Evolutionary conservation across 2,797 vertebrate species (phyloP).

Genomic region (Silurus lanzhouensis): DNA sequence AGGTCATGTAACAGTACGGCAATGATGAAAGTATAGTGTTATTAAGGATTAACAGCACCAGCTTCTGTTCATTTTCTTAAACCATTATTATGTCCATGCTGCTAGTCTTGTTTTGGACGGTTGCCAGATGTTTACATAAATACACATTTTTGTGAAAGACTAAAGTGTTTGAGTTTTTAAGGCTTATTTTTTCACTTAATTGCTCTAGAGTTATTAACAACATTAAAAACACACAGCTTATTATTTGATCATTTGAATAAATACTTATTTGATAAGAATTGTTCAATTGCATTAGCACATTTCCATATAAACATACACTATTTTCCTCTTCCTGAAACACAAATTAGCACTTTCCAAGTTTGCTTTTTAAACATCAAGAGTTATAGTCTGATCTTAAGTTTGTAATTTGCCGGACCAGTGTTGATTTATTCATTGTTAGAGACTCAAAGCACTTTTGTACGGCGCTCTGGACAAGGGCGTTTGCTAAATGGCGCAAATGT

Average conservation of each 20-base stretch:
- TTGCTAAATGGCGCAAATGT: no score
- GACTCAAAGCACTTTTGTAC: no score
- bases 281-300: not conserved
- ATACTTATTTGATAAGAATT: not conserved
- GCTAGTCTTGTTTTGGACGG: not conserved
- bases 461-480: no score
- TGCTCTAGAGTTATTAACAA: not conserved
- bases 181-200: not conserved
- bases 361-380: no score
- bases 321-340: no score
- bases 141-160: not conserved
- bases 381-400: no score
- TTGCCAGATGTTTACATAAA: not conserved
- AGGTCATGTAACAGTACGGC: not conserved
- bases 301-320: not conserved
- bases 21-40: slow-evolving; percentile 11
- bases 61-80: not conserved
- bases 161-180: not conserved
- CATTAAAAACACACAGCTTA: not conserved
- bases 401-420: no score
- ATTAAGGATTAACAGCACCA: slow-evolving; percentile 4
- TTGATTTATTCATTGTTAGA: no score
- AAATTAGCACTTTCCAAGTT: no score
- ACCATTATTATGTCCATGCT: not conserved
- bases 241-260: no score